Base-by-base conservation (phyloP, 2,797 vertebrate genomes). In the Sarcoramphus papa region DNA sequence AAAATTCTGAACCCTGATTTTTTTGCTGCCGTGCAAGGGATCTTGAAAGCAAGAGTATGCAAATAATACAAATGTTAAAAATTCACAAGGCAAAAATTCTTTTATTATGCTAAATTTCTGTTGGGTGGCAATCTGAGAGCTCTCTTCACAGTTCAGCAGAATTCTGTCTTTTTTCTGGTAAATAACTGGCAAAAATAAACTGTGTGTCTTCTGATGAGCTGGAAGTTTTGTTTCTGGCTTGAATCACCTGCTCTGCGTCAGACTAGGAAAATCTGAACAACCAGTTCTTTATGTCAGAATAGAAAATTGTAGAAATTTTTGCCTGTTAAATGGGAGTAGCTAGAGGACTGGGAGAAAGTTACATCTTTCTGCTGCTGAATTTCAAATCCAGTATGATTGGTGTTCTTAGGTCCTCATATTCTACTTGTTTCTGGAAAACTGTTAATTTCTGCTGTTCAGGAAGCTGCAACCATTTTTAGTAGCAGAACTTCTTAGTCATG, bases 1-100 rank as follows among this genome's bases (percentile, higher is more conserved):
- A 67, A 85, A 67, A 62, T 76, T 88, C 24, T 90, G 51, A 85
- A 10, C 8, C 19, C n/a, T 65, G 18, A 10, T 37, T 40, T 70
- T 25, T 64, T 51, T 47, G 11, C 30, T 70, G 24, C 24, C 0
- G 0, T 45, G 40, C n/a, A 20, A 56, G 18, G 10, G 12, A 19
- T 76, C 24, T 81, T 75, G 54, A 90, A 70, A 86, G 27, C 30
- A 69, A 65, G 23, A 67, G 4, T 28, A 14, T 43, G 19, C 22
- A 77, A 76, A 50, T 77, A 50, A 24, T 74, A 59, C 18, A 53
- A 37, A 33, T 50, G 5, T 45, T 51, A 57, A 22, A 40, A 83
- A 63, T 20, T 28, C 4, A 1, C 28, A 50, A 41, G 47, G 23
- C 12, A 84, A 59, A 65, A 87, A 7, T 33, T 90, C 2, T 78